Percentiles rank a stretch among this genome's conserved stretches.
These are phyloP conservation scores for Isichthys henryi DNA, from an alignment of 2,113 vertebrate genomes.

Conservation along the genomic window DNA sequence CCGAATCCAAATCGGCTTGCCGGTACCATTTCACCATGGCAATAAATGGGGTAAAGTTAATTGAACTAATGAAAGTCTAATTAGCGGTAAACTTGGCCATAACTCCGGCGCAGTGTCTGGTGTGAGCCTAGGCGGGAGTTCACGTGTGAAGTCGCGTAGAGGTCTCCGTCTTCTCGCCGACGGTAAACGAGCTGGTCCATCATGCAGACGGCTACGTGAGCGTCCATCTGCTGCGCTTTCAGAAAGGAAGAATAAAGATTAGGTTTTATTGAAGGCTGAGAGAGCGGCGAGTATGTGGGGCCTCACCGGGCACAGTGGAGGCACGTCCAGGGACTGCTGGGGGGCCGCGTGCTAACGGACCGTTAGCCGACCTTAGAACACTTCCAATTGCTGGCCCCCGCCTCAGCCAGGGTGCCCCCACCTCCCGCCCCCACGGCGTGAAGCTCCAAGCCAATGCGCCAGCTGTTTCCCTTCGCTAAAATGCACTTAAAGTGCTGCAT, in stretches of 20 bases:
- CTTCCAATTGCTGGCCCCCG: background rate
- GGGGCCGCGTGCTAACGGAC: conserved; percentile 26
- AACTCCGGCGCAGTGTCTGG: background rate
- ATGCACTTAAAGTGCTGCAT: conserved; percentile 66
- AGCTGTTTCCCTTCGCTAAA: conserved; percentile 63
- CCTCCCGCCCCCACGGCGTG: conserved; percentile 33
- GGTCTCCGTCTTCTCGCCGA: background rate
- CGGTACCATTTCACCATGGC: background rate
- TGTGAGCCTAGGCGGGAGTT: background rate
- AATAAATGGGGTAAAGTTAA: background rate
- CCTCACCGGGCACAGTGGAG: conserved; percentile 20
- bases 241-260: background rate
- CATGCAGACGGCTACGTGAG: background rate
- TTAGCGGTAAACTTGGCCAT: background rate
- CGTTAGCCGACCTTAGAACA: conserved; percentile 42
- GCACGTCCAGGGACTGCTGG: conserved; percentile 21
- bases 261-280: background rate
- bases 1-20: background rate
- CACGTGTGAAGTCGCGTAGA: background rate
- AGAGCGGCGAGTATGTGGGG: background rate
- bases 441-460: conserved; percentile 54
- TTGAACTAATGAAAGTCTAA: background rate
- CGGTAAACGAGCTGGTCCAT: background rate
- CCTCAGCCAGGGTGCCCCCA: conserved; percentile 30
- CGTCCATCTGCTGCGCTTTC: background rate